Conservation (phyloP, 1,140 invertebrate species). For the Temnothorax curvispinosus region DNA sequence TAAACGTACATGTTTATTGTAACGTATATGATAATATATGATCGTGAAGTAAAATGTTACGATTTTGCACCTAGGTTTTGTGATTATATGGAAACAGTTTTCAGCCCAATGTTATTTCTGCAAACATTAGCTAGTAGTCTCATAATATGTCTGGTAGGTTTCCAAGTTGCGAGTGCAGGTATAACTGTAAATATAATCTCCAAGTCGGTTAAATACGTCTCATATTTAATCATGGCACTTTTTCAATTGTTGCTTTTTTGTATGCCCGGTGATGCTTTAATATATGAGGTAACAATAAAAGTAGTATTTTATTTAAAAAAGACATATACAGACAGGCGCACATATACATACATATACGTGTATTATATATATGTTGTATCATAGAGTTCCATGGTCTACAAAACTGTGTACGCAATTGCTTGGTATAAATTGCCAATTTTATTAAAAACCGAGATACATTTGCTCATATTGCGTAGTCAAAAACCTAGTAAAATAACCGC, state of each 20-base stretch:
- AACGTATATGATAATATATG: not conserved
- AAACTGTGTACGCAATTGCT: slow-evolving; percentile 63
- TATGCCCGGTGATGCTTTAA: slow-evolving; percentile 75
- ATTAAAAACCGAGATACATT: slow-evolving; percentile 66
- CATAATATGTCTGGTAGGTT: slow-evolving; percentile 75
- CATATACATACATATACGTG: slow-evolving; percentile 24
- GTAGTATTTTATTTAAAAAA: not conserved
- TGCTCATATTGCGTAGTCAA: slow-evolving; percentile 74
- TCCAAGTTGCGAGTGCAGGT: slow-evolving; percentile 72
- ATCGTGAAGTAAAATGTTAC: not conserved
- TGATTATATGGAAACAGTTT: slow-evolving; percentile 73
- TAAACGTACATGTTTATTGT: not conserved
- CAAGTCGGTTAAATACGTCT: slow-evolving; percentile 68
- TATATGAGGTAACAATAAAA: slow-evolving; percentile 68
- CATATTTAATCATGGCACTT: slow-evolving; percentile 76
- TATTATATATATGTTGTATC: not conserved
- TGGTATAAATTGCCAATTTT: slow-evolving; percentile 67
- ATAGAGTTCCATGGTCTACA: slow-evolving; percentile 70
- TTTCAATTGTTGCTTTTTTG: slow-evolving; percentile 78
- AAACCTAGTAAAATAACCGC: slow-evolving; percentile 72
- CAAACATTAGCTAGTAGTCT: slow-evolving; percentile 76
- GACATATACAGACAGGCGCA: not conserved
- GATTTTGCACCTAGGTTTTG: slow-evolving; percentile 70
- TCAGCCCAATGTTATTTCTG: slow-evolving; percentile 72
- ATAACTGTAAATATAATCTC: slow-evolving; percentile 42